Percentiles rank a stretch among this genome's conserved stretches.
phyloP scores from a whole-genome alignment of 2,113 vertebrate species.

The Sula dactylatra region DNA sequence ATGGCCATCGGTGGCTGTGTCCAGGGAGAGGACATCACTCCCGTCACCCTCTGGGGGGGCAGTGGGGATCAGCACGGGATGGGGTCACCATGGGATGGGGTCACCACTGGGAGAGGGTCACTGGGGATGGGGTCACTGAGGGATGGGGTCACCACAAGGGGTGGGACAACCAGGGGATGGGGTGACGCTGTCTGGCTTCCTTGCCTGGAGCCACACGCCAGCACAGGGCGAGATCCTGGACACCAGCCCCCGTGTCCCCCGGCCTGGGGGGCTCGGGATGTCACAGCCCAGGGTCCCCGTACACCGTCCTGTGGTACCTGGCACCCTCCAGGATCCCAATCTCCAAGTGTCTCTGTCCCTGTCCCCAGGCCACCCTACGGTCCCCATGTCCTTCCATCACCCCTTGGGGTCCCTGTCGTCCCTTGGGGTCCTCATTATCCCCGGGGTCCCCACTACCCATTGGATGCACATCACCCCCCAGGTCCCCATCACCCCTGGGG shows the following conservation, averaged over 20 bases:
- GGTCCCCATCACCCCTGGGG: not conserved
- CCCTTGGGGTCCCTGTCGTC: not conserved
- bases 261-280: not conserved
- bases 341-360: not conserved
- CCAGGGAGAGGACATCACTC: not conserved
- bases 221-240: not conserved
- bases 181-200: not conserved
- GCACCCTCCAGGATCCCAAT: not conserved
- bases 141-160: not conserved
- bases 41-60: conserved; percentile 36
- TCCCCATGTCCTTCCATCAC: not conserved
- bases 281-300: not conserved
- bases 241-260: not conserved
- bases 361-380: not conserved
- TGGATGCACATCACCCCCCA: not conserved
- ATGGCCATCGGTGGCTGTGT: not conserved
- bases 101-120: too few relatives aligned
- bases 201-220: not conserved
- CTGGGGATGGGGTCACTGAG: not conserved
- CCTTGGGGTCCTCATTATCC: not conserved
- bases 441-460: not conserved
- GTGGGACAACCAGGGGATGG: too few relatives aligned
- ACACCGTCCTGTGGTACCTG: not conserved
- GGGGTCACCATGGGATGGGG: not conserved
- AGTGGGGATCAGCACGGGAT: not conserved